A percentile compares a stretch with the other conserved stretches of the same genome.
phyloP scores from a whole-genome alignment of 2,888 invertebrate genomes.

The Scaptomyza tumidula region DNA sequence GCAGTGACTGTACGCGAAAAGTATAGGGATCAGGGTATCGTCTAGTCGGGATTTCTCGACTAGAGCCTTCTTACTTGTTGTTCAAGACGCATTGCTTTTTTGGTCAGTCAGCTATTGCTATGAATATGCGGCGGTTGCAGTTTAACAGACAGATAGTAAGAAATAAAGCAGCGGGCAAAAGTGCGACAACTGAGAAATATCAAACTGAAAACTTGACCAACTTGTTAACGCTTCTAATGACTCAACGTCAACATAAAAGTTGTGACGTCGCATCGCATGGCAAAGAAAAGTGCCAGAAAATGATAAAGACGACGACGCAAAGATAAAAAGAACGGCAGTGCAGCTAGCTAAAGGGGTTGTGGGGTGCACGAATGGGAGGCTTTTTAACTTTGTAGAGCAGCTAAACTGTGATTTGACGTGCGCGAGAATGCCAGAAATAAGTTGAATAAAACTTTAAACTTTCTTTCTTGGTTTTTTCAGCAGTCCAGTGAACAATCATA shows the following conservation, averaged over 20 bases:
- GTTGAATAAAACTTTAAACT: background rate
- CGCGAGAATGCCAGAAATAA: slow-evolving; percentile 4
- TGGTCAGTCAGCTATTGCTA: slow-evolving; percentile 8
- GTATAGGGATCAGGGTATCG: no score
- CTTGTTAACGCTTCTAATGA: slow-evolving; percentile 57
- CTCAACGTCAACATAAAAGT: slow-evolving; percentile 17
- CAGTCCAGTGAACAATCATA: no score
- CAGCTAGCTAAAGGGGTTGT: no score
- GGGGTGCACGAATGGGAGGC: background rate
- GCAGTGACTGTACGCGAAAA: no score
- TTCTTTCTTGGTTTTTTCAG: no score
- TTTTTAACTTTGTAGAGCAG: slow-evolving; percentile 34
- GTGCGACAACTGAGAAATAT: slow-evolving; percentile 3
- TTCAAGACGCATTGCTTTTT: slow-evolving; percentile 12
- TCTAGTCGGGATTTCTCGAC: no score
- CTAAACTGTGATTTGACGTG: slow-evolving; percentile 18
- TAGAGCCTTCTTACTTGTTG: no score
- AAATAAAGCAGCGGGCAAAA: slow-evolving; percentile 1
- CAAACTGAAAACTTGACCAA: slow-evolving; percentile 44
- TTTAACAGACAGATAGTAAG: background rate
- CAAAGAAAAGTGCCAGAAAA: slow-evolving; percentile 24
- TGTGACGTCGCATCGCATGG: background rate
- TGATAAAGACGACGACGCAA: slow-evolving; percentile 39
- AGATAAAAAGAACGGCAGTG: slow-evolving; percentile 38
- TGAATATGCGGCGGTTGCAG: slow-evolving; percentile 11